Percentiles rank a stretch among this genome's conserved stretches.
Conservation (phyloP, 2,888 invertebrate species). For the Nemotelus pantherinus region DNA sequence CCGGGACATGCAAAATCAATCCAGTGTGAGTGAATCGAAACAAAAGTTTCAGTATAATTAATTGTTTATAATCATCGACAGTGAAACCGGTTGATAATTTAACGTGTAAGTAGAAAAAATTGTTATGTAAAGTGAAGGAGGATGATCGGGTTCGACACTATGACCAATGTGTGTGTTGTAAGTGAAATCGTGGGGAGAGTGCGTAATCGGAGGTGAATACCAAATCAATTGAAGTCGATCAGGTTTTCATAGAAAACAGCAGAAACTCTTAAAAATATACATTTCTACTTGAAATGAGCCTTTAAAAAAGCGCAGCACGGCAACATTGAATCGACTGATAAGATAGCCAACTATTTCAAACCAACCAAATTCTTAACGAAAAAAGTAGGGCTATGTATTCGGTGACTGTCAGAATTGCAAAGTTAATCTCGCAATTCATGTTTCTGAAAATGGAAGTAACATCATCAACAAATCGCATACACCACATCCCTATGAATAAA, state of each 20-base stretch:
- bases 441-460: not conserved
- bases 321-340: not conserved
- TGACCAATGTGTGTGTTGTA: no score
- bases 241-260: not conserved
- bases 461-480: constrained; percentile 20
- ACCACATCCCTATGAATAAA: not conserved
- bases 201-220: constrained; percentile 18
- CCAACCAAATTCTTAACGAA: not conserved
- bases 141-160: no score
- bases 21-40: constrained; percentile 26
- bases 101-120: constrained; percentile 13
- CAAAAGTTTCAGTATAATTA: constrained; percentile 51
- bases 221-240: not conserved
- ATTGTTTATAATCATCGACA: constrained; percentile 48
- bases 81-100: constrained; percentile 1
- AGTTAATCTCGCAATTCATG: not conserved
- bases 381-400: not conserved
- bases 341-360: not conserved
- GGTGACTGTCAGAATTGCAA: not conserved
- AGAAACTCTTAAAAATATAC: not conserved
- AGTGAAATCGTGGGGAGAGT: no score
- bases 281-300: not conserved
- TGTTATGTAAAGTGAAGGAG: no score
- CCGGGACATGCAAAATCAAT: not conserved
- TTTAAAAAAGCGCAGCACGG: not conserved